phyloP scores from a whole-genome alignment of 2,113 vertebrate genomes.

The Plecotus auritus region DNA sequence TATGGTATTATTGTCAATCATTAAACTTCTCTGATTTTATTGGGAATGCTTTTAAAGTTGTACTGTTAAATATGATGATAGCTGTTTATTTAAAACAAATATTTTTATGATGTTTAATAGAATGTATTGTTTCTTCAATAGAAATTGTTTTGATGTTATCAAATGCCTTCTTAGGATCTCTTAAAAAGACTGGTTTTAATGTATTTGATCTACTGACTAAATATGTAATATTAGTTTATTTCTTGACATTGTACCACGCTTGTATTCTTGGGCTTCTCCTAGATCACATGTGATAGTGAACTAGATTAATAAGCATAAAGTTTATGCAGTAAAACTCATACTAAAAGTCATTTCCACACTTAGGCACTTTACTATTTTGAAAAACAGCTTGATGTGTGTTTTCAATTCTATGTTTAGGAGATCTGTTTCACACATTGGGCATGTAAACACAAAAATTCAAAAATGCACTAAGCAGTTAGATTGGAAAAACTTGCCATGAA shows the following conservation, averaged over 20 bases:
- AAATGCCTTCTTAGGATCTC: neutral
- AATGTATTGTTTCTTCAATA: neutral
- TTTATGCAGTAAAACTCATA: neutral
- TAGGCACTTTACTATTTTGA: neutral
- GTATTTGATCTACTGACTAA: neutral
- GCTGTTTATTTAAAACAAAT: neutral
- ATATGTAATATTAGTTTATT: neutral
- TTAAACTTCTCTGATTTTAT: neutral
- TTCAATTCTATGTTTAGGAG: neutral
- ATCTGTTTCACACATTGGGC: neutral
- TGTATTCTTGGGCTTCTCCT: neutral
- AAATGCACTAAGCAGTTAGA: neutral
- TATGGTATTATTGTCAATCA: neutral
- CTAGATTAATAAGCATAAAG: neutral
- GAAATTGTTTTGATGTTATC: neutral
- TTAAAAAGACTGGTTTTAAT: neutral
- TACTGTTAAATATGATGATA: neutral
- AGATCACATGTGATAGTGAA: neutral
- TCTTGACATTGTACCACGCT: neutral
- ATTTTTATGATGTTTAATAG: neutral
- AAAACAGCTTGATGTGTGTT: neutral
- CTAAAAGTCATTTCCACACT: neutral
- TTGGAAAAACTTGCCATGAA: neutral
- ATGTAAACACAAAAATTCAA: neutral
- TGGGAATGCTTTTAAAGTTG: neutral